Evolutionary conservation across 2,113 vertebrate genomes (phyloP).

Genomic region (Siphamia tubifer): DNA sequence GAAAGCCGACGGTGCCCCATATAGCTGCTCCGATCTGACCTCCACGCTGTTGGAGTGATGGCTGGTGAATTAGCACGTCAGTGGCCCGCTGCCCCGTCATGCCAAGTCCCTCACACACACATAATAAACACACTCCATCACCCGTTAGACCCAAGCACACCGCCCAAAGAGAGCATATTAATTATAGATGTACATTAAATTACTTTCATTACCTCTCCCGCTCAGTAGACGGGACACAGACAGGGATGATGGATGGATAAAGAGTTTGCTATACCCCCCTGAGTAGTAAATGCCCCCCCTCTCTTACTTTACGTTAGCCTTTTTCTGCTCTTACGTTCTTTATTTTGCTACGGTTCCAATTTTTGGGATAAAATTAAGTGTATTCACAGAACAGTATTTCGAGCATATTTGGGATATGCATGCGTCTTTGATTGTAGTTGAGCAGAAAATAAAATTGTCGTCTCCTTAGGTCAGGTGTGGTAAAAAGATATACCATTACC

Average conservation of each 20-base stretch:
- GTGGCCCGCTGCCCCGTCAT: slow-evolving; percentile 61
- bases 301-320: slow-evolving; percentile 32
- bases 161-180: slow-evolving; percentile 87
- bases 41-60: slow-evolving; percentile 60
- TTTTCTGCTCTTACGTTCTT: slow-evolving; percentile 23
- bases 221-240: slow-evolving; percentile 74
- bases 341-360: no score
- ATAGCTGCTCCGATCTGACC: slow-evolving; percentile 59
- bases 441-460: no score
- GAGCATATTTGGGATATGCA: no score
- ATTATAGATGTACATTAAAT: slow-evolving; percentile 98
- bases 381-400: no score
- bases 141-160: slow-evolving; percentile 75
- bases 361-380: no score
- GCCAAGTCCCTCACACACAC: slow-evolving; percentile 66
- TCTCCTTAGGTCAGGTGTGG: no score
- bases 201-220: slow-evolving; percentile 89
- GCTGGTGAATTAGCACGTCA: slow-evolving; percentile 65
- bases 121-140: slow-evolving; percentile 86
- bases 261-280: slow-evolving; percentile 66
- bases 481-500: no score
- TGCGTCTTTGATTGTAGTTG: no score
- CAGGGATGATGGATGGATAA: slow-evolving; percentile 81
- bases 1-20: slow-evolving; percentile 50
- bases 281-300: slow-evolving; percentile 47